A percentile compares a stretch with the other conserved stretches of the same genome.
Evolutionary conservation across 2,888 invertebrate genomes (phyloP).

Genomic region (Xestobium rufovillosum): DNA sequence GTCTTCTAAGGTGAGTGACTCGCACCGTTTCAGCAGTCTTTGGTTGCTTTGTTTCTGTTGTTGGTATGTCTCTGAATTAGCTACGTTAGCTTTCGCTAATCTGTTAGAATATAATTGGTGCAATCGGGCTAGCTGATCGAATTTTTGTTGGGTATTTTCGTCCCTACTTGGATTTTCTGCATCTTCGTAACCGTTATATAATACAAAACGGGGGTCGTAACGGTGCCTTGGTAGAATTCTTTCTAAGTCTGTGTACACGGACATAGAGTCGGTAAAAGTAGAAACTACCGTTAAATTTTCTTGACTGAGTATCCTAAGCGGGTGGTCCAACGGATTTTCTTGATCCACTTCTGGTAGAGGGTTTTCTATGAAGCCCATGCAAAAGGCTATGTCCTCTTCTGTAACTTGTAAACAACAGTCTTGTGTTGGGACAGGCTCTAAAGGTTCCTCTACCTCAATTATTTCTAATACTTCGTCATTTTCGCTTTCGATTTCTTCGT

Average conservation of each 20-base stretch:
- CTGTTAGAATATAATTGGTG: conserved; percentile 77
- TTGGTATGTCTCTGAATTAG: conserved; percentile 55
- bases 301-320: conserved; percentile 79
- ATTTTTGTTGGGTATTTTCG: conserved; percentile 48
- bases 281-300: conserved; percentile 87
- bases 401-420: conserved; percentile 85
- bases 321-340: conserved; percentile 69
- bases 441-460: conserved; percentile 70
- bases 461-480: conserved; percentile 73
- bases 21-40: conserved; percentile 54
- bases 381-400: conserved; percentile 85
- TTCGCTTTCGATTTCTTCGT: conserved; percentile 48
- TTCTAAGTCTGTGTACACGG: conserved; percentile 59
- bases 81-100: conserved; percentile 65
- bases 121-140: conserved; percentile 73
- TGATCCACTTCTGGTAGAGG: conserved; percentile 66
- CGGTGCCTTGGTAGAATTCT: conserved; percentile 56
- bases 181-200: conserved; percentile 49
- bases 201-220: conserved; percentile 51
- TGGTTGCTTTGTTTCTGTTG: conserved; percentile 33
- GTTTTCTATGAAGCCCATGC: conserved; percentile 67
- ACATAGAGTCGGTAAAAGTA: conserved; percentile 73
- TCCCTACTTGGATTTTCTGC: conserved; percentile 41
- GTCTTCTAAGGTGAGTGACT: conserved; percentile 62
- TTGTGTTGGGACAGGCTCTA: conserved; percentile 78